Evolutionary conservation across 30 jellyfish, hydroid and myxozoan genomes (phyloP).

Genomic region (Aurelia aurita complex sp. Pacific): DNA sequence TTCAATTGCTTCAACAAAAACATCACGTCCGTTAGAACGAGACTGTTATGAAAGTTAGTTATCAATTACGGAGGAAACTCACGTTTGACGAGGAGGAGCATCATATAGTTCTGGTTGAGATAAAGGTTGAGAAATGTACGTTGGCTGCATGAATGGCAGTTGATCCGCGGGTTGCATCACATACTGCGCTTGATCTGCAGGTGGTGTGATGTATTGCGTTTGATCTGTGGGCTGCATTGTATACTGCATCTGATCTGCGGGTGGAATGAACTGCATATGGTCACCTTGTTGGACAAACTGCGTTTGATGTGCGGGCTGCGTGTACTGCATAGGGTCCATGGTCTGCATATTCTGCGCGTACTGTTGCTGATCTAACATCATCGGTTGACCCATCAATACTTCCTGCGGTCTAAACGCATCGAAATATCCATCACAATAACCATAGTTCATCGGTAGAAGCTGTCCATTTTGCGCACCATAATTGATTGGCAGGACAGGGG

Average conservation of each 20-base stretch:
- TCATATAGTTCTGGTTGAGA: no score
- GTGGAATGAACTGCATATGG: neutral
- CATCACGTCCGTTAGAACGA: no score
- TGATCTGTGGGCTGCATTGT: no score
- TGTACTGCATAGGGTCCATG: slow-evolving; percentile 6
- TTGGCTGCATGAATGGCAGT: no score
- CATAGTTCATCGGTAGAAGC: neutral
- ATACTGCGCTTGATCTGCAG: no score
- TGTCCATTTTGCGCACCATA: neutral
- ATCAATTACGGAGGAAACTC: no score
- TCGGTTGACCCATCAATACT: slow-evolving; percentile 18
- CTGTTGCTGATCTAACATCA: slow-evolving; percentile 12
- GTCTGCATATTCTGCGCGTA: slow-evolving; percentile 4
- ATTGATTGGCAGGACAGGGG: neutral
- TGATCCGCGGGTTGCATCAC: no score
- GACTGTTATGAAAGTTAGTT: no score
- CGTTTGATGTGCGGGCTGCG: neutral
- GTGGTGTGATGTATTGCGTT: no score
- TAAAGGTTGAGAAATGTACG: no score
- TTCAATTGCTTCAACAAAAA: no score
- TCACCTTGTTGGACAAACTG: neutral
- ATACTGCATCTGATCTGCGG: neutral
- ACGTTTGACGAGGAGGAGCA: no score
- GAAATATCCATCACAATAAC: slow-evolving; percentile 36
- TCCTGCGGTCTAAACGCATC: slow-evolving; percentile 43